phyloP scores from a whole-genome alignment of 2,113 vertebrate species.

The Esox niger region DNA sequence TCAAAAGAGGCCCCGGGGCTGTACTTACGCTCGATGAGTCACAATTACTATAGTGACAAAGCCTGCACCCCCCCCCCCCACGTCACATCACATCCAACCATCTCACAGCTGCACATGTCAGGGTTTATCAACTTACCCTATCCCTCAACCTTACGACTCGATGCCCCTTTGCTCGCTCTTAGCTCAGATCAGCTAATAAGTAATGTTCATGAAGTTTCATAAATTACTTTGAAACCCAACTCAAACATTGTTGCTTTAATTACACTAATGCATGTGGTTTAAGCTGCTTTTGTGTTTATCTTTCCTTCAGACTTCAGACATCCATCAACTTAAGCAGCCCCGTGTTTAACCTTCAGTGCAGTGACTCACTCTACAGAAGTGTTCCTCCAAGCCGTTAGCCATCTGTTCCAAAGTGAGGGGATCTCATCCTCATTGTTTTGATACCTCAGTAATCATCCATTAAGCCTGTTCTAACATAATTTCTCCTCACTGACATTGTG shows the following conservation, averaged over 20 bases:
- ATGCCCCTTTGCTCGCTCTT: slow-evolving; percentile 43
- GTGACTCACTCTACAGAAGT: slow-evolving; percentile 30
- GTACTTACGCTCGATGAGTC: slow-evolving; percentile 69
- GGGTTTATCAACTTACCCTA: slow-evolving; percentile 14
- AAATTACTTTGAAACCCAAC: slow-evolving; percentile 29
- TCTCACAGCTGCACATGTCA: slow-evolving; percentile 44
- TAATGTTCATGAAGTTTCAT: not conserved
- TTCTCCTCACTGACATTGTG: slow-evolving; percentile 45
- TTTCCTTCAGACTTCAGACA: not conserved
- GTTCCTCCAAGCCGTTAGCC: slow-evolving; percentile 32
- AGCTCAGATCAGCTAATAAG: not conserved
- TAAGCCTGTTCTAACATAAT: slow-evolving; percentile 56
- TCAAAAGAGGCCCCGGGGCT: slow-evolving; percentile 47
- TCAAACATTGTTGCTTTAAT: not conserved
- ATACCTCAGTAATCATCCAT: slow-evolving; percentile 43
- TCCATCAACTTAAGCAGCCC: not conserved
- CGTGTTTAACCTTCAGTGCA: slow-evolving; percentile 26
- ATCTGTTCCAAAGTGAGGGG: slow-evolving; percentile 32
- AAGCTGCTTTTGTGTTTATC: not conserved
- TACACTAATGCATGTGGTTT: not conserved
- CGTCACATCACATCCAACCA: slow-evolving; percentile 44
- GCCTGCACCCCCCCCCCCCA: slow-evolving; percentile 56
- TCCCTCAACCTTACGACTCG: not conserved
- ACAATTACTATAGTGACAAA: slow-evolving; percentile 66
- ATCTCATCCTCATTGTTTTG: slow-evolving; percentile 41